These are phyloP conservation scores for Acleris emargana DNA, from an alignment of 2,888 invertebrate species.

Conservation along the genomic window DNA sequence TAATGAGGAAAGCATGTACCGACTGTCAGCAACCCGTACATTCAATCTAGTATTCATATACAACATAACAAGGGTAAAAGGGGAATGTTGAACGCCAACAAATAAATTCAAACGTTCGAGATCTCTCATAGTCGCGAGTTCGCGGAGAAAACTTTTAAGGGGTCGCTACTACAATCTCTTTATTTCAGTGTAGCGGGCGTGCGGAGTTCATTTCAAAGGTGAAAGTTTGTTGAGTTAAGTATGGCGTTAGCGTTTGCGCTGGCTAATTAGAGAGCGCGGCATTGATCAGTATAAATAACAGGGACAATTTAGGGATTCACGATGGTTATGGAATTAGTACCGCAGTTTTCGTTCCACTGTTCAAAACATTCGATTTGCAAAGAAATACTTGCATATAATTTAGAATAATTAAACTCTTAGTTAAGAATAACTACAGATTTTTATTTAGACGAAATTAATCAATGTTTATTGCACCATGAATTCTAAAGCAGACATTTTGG, in stretches of 20 bases:
- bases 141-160: constrained; percentile 46
- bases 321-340: neutral
- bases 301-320: constrained; percentile 15
- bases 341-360: too few relatives aligned
- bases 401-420: too few relatives aligned
- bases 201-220: constrained; percentile 50
- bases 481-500: too few relatives aligned
- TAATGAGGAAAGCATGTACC: neutral
- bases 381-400: too few relatives aligned
- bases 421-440: too few relatives aligned
- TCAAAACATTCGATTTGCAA: too few relatives aligned
- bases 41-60: constrained; percentile 16
- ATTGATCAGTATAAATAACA: constrained; percentile 36
- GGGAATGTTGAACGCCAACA: constrained; percentile 43
- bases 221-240: constrained; percentile 46
- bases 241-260: constrained; percentile 30
- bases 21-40: neutral
- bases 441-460: too few relatives aligned
- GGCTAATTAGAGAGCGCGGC: constrained; percentile 33
- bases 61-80: constrained; percentile 38
- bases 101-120: constrained; percentile 46
- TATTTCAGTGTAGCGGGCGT: constrained; percentile 52
- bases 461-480: too few relatives aligned
- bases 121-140: constrained; percentile 40
- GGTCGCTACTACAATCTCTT: constrained; percentile 50